phyloP scores from a whole-genome alignment of 2,797 vertebrate genomes.

The Rhinophrynus dorsalis region DNA sequence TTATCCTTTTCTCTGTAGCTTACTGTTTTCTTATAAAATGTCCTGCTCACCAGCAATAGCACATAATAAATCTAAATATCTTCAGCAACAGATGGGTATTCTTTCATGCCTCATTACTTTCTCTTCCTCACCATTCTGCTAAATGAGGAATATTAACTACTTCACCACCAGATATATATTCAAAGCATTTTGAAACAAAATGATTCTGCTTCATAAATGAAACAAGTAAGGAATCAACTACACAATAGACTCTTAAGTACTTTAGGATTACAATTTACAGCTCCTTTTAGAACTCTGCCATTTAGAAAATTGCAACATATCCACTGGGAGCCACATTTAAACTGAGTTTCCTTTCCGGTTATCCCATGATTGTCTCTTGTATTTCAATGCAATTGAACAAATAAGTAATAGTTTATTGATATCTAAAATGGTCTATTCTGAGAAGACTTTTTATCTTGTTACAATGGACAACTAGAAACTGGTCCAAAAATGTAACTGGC shows the following conservation, averaged over 20 bases:
- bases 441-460: background rate
- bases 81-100: slow-evolving; percentile 39
- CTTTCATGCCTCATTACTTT: slow-evolving; percentile 39
- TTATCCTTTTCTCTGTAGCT: slow-evolving; percentile 27
- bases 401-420: background rate
- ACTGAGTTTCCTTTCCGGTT: slow-evolving; percentile 13
- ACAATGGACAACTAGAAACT: background rate
- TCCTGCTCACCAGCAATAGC: slow-evolving; percentile 24
- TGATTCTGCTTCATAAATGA: background rate
- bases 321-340: slow-evolving; percentile 7
- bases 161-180: background rate
- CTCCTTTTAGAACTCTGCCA: slow-evolving; percentile 12
- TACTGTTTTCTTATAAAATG: slow-evolving; percentile 23
- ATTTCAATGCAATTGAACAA: background rate
- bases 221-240: background rate
- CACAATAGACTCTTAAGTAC: slow-evolving; percentile 3
- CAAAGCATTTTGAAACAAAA: background rate
- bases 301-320: slow-evolving; percentile 26
- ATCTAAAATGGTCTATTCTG: slow-evolving; percentile 10
- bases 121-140: slow-evolving; percentile 3
- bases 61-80: slow-evolving; percentile 45
- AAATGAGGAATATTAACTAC: slow-evolving; percentile 13
- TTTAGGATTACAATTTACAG: background rate
- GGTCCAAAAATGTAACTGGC: background rate
- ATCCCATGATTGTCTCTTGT: slow-evolving; percentile 13